Evolutionary conservation across 2,113 vertebrate species (phyloP), one percentile per base, ranked within the genome.

Genomic region (Numida meleagris): DNA sequence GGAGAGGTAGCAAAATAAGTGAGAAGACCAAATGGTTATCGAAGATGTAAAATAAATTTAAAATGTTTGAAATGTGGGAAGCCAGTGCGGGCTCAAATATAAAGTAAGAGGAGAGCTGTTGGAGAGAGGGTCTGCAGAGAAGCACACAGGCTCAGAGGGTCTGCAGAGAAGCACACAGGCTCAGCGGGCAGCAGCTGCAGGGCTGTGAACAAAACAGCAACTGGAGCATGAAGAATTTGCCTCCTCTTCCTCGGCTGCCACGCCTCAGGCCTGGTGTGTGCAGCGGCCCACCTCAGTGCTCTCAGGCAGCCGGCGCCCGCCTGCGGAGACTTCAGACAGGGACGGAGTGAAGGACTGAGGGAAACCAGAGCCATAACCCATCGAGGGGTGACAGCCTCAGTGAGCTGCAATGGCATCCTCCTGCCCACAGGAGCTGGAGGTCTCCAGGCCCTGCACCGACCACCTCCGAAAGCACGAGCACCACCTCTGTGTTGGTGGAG

Each of bases 391-490:
- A n/a, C 0, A 3, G 50, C 38, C 45, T 34, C 38, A 15, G 13
- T 21, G 27, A 53, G 5, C 25, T 11, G 36, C 2, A 18, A 46
- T 13, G 9, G 5, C 46, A 31, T 27, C 46, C n/a, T 14, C 6
- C 61, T 10, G 46, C 12, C 34, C 14, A 18, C 6, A 6, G 9
- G 36, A 43, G 13, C 3, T 1, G 10, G 14, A 27, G 21, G 42
- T 12, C 7, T n/a, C 8, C n/a, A 4, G 9, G 23, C 24, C 21
- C 25, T 12, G 7, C 2, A 0, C 46, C 4, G 1, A 36, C 43
- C 80, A 36, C 55, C 40, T 51, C 25, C 14, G 13, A 14, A 13
- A 2, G 45, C 4, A 2, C 62, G 25, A 57, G 31, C 31, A 57
- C 55, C 55, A 58, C 33, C 31, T 57, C 55, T 12, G 33, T 58